phyloP scores from a whole-genome alignment of 2,113 vertebrate genomes.

The Myrmecobius fasciatus region DNA sequence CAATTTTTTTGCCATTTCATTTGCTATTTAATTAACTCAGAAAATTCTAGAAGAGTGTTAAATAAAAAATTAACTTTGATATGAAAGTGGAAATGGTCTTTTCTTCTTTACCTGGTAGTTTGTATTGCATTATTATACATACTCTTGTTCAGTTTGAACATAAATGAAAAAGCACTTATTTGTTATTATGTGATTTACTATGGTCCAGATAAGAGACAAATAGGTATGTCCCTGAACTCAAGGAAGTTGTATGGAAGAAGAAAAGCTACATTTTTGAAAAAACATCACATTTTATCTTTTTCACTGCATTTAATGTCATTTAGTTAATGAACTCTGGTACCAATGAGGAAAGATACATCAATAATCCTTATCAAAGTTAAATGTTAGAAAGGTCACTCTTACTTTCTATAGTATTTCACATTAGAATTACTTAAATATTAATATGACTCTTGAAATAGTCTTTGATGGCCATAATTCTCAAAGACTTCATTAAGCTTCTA shows the following conservation, averaged over 20 bases:
- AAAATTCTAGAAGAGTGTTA: not conserved
- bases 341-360: not conserved
- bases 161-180: not conserved
- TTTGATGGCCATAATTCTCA: not conserved
- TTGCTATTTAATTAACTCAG: not conserved
- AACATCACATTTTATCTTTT: not conserved
- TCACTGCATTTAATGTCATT: not conserved
- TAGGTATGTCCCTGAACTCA: not conserved
- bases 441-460: not conserved
- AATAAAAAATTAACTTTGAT: not conserved
- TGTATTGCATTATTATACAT: not conserved
- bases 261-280: not conserved
- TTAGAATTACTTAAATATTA: not conserved
- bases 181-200: not conserved
- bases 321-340: not conserved
- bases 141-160: not conserved
- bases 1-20: not conserved
- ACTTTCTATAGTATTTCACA: no score
- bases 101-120: not conserved
- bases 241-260: not conserved
- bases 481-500: not conserved
- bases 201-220: not conserved
- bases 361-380: not conserved
- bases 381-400: not conserved
- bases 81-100: not conserved